Percentiles rank a stretch among this genome's conserved stretches.
phyloP scores from a whole-genome alignment of 37 sponge, comb jelly and placozoan species.

The Beroe ovata region DNA sequence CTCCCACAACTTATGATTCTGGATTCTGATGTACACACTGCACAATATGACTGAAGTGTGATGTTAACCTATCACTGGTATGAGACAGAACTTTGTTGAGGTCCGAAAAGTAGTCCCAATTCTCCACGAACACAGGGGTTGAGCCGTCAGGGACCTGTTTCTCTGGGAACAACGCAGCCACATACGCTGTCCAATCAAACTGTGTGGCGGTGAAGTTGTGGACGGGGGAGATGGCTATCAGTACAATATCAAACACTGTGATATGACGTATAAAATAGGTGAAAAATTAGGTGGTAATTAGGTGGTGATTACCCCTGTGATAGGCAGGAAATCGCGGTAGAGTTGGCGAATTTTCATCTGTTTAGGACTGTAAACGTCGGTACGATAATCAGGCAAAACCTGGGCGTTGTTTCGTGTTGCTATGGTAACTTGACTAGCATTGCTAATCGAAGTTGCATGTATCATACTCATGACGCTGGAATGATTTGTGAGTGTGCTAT shows the following conservation, averaged over 20 bases:
- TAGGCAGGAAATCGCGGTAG: slow-evolving; percentile 23
- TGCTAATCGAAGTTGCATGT: too few relatives aligned
- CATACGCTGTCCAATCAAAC: slow-evolving; percentile 17
- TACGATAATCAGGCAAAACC: slow-evolving; percentile 12
- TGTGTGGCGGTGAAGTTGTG: neutral
- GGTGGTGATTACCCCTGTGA: slow-evolving; percentile 22
- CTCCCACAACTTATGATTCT: too few relatives aligned
- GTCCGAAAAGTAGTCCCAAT: slow-evolving; percentile 4
- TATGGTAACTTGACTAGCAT: too few relatives aligned
- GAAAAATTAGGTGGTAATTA: too few relatives aligned
- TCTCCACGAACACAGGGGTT: slow-evolving; percentile 17
- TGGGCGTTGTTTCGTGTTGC: too few relatives aligned
- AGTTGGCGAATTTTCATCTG: neutral
- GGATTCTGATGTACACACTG: too few relatives aligned
- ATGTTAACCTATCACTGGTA: neutral
- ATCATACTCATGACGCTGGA: neutral
- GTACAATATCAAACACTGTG: neutral
- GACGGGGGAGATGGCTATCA: neutral
- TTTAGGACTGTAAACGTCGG: slow-evolving; percentile 26
- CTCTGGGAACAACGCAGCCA: slow-evolving; percentile 16
- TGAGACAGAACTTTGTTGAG: slow-evolving; percentile 16
- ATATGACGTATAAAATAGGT: too few relatives aligned
- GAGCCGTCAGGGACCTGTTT: neutral
- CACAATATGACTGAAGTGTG: too few relatives aligned
- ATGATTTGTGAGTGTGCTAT: too few relatives aligned